phyloP scores from a whole-genome alignment of 37 sponge, comb jelly and placozoan species.

The Aphrocallistes beatrix region DNA sequence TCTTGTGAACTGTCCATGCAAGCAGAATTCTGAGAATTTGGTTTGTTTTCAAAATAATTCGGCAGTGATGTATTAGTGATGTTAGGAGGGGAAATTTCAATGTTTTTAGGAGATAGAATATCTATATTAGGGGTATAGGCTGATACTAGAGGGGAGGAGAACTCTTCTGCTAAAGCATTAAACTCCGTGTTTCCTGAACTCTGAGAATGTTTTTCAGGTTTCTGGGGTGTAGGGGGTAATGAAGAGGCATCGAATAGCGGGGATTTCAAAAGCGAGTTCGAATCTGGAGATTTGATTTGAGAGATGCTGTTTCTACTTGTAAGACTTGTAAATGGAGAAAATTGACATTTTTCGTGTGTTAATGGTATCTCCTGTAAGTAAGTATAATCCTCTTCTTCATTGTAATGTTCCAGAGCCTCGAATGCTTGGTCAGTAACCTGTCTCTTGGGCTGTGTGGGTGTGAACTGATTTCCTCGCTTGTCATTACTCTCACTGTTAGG shows the following conservation, averaged over 20 bases:
- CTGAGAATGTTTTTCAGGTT: neutral
- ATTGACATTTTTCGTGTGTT: neutral
- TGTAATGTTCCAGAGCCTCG: neutral
- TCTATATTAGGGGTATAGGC: neutral
- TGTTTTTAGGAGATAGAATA: neutral
- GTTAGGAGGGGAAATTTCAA: neutral
- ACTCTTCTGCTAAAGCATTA: neutral
- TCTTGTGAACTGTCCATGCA: neutral
- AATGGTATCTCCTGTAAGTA: neutral
- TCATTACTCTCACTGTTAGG: neutral
- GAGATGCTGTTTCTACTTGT: neutral
- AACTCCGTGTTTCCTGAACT: neutral
- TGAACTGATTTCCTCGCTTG: neutral
- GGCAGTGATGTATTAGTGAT: no score
- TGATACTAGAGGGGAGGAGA: neutral
- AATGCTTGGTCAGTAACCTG: neutral
- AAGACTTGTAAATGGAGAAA: neutral
- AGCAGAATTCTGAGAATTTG: neutral
- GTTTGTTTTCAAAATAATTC: no score
- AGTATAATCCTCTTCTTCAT: neutral
- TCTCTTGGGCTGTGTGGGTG: neutral
- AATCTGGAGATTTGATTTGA: neutral
- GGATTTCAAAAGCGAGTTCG: neutral
- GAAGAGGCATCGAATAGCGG: neutral
- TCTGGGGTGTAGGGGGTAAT: neutral